Conservation (phyloP, 1,140 invertebrate species). For the Atta cephalotes region DNA sequence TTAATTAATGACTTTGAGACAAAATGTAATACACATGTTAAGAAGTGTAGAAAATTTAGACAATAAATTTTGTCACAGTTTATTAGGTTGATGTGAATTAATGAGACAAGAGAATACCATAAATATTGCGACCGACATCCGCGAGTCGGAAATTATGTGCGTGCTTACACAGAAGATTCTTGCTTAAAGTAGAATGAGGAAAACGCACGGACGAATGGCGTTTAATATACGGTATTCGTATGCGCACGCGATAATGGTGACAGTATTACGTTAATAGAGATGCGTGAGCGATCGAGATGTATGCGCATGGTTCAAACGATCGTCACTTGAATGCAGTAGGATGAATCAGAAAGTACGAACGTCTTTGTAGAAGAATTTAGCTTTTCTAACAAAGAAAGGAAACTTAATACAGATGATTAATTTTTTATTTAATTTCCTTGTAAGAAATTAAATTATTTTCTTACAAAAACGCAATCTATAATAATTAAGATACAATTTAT, state of each 20-base stretch:
- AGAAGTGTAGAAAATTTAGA: background rate
- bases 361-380: background rate
- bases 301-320: slow-evolving; percentile 32
- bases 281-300: slow-evolving; percentile 52
- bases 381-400: background rate
- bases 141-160: background rate
- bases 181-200: slow-evolving; percentile 19
- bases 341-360: slow-evolving; percentile 13
- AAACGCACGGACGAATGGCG: background rate
- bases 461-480: background rate
- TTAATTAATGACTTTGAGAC: background rate
- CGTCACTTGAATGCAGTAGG: slow-evolving; percentile 30
- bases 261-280: slow-evolving; percentile 56
- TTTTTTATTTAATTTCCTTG: background rate
- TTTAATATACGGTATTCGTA: slow-evolving; percentile 35
- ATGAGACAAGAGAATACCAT: background rate
- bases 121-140: background rate
- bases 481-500: background rate
- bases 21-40: background rate
- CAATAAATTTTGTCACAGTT: background rate
- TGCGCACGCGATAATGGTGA: slow-evolving; percentile 53
- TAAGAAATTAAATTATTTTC: background rate
- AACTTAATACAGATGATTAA: background rate
- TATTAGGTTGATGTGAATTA: slow-evolving; percentile 9
- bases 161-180: slow-evolving; percentile 19